phyloP scores from a whole-genome alignment of 2,113 vertebrate species.

The Festucalex cinctus region DNA sequence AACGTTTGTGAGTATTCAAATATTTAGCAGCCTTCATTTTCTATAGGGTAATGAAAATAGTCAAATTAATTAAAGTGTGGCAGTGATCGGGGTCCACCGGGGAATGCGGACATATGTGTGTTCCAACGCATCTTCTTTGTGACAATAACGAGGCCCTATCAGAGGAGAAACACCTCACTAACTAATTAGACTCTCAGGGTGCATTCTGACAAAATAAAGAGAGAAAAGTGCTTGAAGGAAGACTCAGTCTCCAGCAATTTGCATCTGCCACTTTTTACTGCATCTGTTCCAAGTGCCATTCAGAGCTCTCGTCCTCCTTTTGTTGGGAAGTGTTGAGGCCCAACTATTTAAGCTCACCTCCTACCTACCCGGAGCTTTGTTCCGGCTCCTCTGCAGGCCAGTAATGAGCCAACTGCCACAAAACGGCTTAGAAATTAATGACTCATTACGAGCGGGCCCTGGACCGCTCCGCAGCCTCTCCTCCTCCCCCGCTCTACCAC shows the following conservation, averaged over 20 bases:
- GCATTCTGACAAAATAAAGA: constrained; percentile 65
- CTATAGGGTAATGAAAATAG: constrained; percentile 50
- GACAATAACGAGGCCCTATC: constrained; percentile 59
- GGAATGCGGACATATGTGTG: constrained; percentile 54
- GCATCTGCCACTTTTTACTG: constrained; percentile 78
- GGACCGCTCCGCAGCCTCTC: constrained; percentile 81
- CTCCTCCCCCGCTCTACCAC: constrained; percentile 56
- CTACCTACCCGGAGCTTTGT: constrained; percentile 92
- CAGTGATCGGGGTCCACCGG: constrained; percentile 47
- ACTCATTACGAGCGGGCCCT: constrained; percentile 92
- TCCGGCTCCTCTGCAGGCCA: constrained; percentile 87
- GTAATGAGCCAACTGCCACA: constrained; percentile 97
- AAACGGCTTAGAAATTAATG: constrained; percentile 97
- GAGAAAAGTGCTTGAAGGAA: constrained; percentile 68
- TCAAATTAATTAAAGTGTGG: constrained; percentile 40
- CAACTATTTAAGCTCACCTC: constrained; percentile 98
- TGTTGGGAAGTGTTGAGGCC: constrained; percentile 78
- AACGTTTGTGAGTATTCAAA: constrained; percentile 25
- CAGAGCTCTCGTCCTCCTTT: constrained; percentile 69
- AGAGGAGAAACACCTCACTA: constrained; percentile 69
- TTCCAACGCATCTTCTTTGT: constrained; percentile 49
- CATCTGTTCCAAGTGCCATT: constrained; percentile 80
- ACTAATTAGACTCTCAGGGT: constrained; percentile 72
- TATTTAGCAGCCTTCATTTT: constrained; percentile 23
- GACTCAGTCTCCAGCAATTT: constrained; percentile 69